phyloP scores from a whole-genome alignment of 2,888 invertebrate genomes.

The Cryptosula pallasiana region DNA sequence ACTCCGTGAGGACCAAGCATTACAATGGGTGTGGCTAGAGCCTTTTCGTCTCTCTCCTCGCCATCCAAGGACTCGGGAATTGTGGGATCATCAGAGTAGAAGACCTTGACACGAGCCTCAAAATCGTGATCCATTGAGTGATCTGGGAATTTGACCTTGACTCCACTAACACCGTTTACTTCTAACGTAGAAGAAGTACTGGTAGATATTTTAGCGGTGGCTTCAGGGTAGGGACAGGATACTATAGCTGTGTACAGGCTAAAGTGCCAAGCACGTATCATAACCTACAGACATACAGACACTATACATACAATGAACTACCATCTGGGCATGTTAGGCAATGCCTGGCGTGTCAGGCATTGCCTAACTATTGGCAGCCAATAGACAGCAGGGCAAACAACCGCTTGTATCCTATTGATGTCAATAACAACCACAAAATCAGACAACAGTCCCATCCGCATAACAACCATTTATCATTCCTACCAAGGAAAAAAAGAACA shows the following conservation, averaged over 20 bases:
- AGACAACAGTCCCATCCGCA: too few species aligned
- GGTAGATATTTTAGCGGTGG: slow-evolving; percentile 30
- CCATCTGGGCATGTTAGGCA: neutral
- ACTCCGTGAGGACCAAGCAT: slow-evolving; percentile 40
- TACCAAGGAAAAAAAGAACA: too few species aligned
- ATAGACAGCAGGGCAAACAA: too few species aligned
- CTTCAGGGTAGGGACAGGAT: slow-evolving; percentile 33
- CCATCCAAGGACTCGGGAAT: slow-evolving; percentile 12
- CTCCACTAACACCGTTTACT: slow-evolving; percentile 34
- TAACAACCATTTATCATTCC: too few species aligned
- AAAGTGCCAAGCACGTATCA: slow-evolving; percentile 34
- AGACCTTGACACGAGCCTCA: slow-evolving; percentile 34
- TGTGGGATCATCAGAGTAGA: slow-evolving; percentile 34
- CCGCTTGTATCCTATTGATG: too few species aligned
- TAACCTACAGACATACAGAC: slow-evolving; percentile 25
- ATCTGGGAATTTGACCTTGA: slow-evolving; percentile 37
- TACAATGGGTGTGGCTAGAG: slow-evolving; percentile 39
- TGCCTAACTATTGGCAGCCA: too few species aligned
- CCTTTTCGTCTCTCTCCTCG: slow-evolving; percentile 25
- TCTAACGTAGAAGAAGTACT: slow-evolving; percentile 33
- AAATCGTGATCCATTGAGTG: slow-evolving; percentile 33
- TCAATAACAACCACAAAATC: too few species aligned
- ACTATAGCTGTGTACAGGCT: slow-evolving; percentile 37
- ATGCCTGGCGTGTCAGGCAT: neutral
- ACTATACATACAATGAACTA: too few species aligned